These are phyloP conservation scores for Agrochola macilenta DNA, from an alignment of 2,888 invertebrate species.

Conservation along the genomic window DNA sequence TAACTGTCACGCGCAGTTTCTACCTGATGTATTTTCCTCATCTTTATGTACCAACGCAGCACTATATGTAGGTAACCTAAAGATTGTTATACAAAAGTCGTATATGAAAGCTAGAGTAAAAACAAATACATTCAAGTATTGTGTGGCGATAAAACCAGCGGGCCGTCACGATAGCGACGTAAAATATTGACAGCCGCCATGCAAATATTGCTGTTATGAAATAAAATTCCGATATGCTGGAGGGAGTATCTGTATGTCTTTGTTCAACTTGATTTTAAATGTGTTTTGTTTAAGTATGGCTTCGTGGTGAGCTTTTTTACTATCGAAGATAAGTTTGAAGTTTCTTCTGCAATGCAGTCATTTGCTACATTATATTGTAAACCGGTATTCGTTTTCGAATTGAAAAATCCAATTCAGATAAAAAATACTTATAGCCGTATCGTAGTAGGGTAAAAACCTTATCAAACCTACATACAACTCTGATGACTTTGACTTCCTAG, in stretches of 20 bases:
- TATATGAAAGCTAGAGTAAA: constrained; percentile 34
- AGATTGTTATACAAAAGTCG: neutral
- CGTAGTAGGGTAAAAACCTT: neutral
- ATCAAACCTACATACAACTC: neutral
- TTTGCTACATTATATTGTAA: neutral
- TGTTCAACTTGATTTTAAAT: constrained; percentile 42
- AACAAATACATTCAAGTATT: constrained; percentile 65
- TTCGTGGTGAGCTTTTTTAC: neutral
- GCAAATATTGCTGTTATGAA: constrained; percentile 69
- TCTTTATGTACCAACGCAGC: neutral
- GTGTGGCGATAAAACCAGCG: constrained; percentile 67
- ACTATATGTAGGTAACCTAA: neutral
- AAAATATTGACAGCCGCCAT: constrained; percentile 78
- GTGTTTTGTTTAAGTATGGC: constrained; percentile 31
- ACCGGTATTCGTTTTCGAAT: neutral
- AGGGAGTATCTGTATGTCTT: constrained; percentile 24
- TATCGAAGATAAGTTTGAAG: neutral
- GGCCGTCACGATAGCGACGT: constrained; percentile 74
- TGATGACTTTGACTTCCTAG: too few relatives aligned
- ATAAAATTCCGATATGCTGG: constrained; percentile 65
- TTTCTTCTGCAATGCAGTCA: neutral
- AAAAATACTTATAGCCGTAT: neutral
- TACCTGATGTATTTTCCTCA: neutral
- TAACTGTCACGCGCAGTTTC: neutral
- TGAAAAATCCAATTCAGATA: neutral